These are phyloP conservation scores for Talpa occidentalis DNA, from an alignment of 2,113 vertebrate species.

Conservation along the genomic window DNA sequence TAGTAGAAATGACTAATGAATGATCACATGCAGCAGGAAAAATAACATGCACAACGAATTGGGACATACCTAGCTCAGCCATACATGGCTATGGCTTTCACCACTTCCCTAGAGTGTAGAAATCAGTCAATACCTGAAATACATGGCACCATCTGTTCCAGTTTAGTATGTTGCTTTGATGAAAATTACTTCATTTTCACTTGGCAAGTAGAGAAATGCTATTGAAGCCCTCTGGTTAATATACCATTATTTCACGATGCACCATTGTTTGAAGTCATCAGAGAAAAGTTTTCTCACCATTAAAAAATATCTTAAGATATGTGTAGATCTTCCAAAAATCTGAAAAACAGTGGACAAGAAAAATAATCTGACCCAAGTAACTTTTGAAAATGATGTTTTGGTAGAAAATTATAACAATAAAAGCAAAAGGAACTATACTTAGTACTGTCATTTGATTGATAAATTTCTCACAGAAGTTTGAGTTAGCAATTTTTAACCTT, in stretches of 20 bases:
- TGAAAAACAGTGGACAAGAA: neutral
- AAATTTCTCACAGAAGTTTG: neutral
- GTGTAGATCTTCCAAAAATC: neutral
- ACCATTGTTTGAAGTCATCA: neutral
- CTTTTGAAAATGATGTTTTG: neutral
- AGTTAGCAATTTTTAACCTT: neutral
- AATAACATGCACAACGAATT: neutral
- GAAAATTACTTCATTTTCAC: constrained; percentile 11
- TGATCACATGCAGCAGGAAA: neutral
- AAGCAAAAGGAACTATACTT: neutral
- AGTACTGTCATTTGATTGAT: neutral
- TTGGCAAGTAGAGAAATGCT: neutral
- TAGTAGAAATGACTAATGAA: neutral
- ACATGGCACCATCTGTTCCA: neutral
- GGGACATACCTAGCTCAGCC: neutral
- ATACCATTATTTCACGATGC: neutral
- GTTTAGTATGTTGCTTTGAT: neutral
- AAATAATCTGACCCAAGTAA: neutral
- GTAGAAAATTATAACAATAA: neutral
- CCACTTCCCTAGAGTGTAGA: neutral
- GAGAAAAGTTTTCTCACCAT: neutral
- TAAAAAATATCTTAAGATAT: neutral
- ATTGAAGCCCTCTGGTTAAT: neutral
- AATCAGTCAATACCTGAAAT: neutral
- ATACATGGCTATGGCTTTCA: neutral